phyloP scores from a whole-genome alignment of 2,888 invertebrate species.

The Parthenolecanium corni region DNA sequence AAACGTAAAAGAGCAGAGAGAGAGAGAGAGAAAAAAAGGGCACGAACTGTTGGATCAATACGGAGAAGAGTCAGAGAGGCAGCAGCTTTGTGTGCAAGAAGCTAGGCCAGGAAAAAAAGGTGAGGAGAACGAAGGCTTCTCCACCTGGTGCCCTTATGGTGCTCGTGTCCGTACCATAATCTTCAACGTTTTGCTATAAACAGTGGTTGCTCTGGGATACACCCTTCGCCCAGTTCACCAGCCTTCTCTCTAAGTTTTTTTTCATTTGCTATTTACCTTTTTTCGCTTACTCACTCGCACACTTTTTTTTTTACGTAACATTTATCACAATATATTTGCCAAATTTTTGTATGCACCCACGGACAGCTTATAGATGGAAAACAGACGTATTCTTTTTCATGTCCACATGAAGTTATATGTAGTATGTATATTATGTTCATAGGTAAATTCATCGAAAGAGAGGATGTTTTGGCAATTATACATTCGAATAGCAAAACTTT shows the following conservation, averaged over 20 bases:
- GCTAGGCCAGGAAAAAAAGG: conserved; percentile 3
- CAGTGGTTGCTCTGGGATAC: conserved; percentile 27
- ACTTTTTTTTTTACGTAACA: background rate
- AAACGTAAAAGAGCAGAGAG: background rate
- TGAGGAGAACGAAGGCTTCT: conserved; percentile 13
- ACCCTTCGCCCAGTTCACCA: conserved; percentile 6
- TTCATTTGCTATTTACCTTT: background rate
- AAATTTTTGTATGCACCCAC: background rate
- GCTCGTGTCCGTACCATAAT: conserved; percentile 16
- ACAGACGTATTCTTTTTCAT: too few species aligned
- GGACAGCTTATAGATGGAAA: background rate
- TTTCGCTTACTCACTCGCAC: background rate
- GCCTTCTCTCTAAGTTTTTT: background rate
- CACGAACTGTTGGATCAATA: conserved; percentile 25
- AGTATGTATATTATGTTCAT: too few species aligned
- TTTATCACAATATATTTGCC: conserved; percentile 1
- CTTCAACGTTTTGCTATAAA: conserved; percentile 18
- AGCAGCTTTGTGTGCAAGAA: conserved; percentile 25
- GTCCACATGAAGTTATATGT: too few species aligned
- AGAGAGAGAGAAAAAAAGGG: background rate
- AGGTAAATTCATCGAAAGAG: too few species aligned
- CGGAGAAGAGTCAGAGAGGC: conserved; percentile 15
- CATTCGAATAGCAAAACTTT: too few species aligned
- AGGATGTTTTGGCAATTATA: too few species aligned
- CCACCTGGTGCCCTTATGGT: conserved; percentile 27